Base-by-base conservation (phyloP, 2,888 invertebrate species). In the Drepanosiphum platanoidis region DNA sequence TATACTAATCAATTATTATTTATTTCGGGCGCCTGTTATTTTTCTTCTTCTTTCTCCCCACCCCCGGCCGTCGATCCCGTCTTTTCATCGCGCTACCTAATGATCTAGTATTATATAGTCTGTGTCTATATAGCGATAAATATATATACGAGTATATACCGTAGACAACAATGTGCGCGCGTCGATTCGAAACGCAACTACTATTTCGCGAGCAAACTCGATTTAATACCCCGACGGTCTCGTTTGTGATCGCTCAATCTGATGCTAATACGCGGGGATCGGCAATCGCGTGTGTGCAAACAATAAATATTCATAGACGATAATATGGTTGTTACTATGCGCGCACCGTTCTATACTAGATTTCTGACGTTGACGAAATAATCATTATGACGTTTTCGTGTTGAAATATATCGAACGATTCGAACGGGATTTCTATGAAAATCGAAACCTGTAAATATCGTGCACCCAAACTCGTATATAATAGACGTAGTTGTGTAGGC, bases 1-100 rank as follows among this genome's bases (percentile, higher is more conserved):
- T 36, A 58, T 64, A 66, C 64, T 75, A 75, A 83, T 83, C 74
- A 83, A 66, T 83, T 75, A 83, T 74, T 71, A 71, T 39, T 74
- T 71, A 71, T 39, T 74, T 34, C 3, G 74, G 74, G 83, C 75
- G 83, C 83, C 75, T 34, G 18, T 75, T n/a, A n/a, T 61, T 72
- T 61, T 52, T 58, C n/a, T 34, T 27, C 46, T 5, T 46, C 32
- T 13, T 32, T 46, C 46, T 18, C 39, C 39, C n/a, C n/a, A n/a
- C n/a, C n/a, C n/a, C n/a, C n/a, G n/a, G n/a, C n/a, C n/a, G n/a
- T n/a, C n/a, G n/a, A 39, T 9, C 32, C 22, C 11, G 82, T 27
- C 82, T 46, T 74, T 82, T 72, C 82, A 72, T 72, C 82, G 9
- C 39, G 0, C 42, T 2, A 64, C 64, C 66, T 68, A 71, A 80